Evolutionary conservation across 2,797 vertebrate species (phyloP).

Genomic region (Hydrolagus colliei): DNA sequence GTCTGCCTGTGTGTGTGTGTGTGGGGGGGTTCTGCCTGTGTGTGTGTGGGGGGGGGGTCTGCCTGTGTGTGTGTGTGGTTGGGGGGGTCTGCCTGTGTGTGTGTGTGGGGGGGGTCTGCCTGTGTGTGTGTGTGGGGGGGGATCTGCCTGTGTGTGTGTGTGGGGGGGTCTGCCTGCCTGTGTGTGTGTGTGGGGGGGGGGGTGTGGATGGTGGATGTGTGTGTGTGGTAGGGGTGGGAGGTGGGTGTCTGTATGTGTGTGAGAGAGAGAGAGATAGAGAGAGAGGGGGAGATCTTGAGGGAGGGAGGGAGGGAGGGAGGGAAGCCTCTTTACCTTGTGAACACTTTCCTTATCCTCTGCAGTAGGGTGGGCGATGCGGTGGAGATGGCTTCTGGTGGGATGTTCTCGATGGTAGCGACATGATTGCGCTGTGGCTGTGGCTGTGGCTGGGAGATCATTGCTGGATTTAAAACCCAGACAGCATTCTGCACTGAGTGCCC

Average conservation of each 20-base stretch:
- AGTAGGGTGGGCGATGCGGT: conserved; percentile 61
- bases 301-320: background rate
- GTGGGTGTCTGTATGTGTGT: conserved; percentile 2
- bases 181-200: no score
- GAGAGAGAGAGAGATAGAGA: no score
- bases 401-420: conserved; percentile 79
- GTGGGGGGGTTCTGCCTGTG: background rate
- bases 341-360: conserved; percentile 72
- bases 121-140: background rate
- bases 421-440: conserved; percentile 52
- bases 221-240: no score
- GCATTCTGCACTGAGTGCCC: conserved; percentile 58
- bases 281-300: background rate
- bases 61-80: no score
- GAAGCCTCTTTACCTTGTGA: conserved; percentile 69
- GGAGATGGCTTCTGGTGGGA: conserved; percentile 61
- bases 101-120: no score
- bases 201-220: no score
- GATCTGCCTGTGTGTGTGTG: background rate
- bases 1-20: no score
- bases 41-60: no score
- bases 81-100: no score
- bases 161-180: no score
- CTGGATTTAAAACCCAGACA: conserved; percentile 52
- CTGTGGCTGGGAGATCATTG: conserved; percentile 72